These are phyloP conservation scores for Perizoma flavofasciatum DNA, from an alignment of 2,888 invertebrate species.

Conservation along the genomic window DNA sequence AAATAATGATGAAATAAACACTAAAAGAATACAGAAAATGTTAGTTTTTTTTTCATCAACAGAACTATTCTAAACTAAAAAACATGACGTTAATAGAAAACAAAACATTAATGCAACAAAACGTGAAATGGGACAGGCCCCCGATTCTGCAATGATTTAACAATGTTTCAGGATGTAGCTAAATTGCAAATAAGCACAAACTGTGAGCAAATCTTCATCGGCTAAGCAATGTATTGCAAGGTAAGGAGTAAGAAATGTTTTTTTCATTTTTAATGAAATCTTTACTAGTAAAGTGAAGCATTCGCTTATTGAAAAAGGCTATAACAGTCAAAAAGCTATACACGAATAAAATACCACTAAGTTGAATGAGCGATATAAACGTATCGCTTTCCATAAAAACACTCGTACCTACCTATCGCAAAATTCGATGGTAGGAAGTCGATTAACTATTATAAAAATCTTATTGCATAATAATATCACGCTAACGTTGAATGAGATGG, in stretches of 20 bases:
- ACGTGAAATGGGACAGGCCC: conserved; percentile 43
- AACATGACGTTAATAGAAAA: conserved; percentile 56
- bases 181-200: conserved; percentile 23
- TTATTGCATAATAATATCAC: conserved; percentile 30
- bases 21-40: conserved; percentile 59
- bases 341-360: conserved; percentile 32
- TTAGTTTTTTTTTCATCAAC: conserved; percentile 71
- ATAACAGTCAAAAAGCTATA: conserved; percentile 30
- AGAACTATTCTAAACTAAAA: conserved; percentile 73
- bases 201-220: conserved; percentile 25
- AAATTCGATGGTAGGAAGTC: conserved; percentile 32
- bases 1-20: conserved; percentile 67
- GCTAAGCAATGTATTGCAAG: conserved; percentile 27
- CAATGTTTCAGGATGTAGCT: conserved; percentile 26
- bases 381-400: conserved; percentile 23
- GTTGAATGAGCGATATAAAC: conserved; percentile 25
- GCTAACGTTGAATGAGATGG: conserved; percentile 23
- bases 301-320: conserved; percentile 25
- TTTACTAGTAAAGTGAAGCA: conserved; percentile 17
- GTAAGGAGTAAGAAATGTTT: conserved; percentile 19
- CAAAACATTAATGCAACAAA: conserved; percentile 60
- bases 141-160: conserved; percentile 38
- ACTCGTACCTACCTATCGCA: conserved; percentile 14
- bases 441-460: conserved; percentile 25
- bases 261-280: conserved; percentile 31